Evolutionary conservation across 2,888 invertebrate species (phyloP), one percentile per base, ranked within the genome.

Genomic region (Neria commutata): DNA sequence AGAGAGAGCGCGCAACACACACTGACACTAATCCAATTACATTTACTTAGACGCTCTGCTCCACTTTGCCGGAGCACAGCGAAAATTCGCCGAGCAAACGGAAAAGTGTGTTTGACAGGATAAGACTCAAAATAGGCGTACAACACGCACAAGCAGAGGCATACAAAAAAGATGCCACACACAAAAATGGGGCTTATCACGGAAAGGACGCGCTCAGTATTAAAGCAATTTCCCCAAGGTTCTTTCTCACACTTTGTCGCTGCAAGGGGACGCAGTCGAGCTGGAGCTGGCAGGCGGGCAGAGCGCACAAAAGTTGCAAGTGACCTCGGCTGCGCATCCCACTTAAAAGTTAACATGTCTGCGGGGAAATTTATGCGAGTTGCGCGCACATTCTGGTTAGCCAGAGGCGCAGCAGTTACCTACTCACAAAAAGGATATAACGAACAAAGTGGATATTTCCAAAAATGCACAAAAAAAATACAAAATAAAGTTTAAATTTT

Each of bases 11-110:
- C 11, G 11, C 6, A 29, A 6, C 11, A 29, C 29, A 11, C 29
- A 29, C 11, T 29, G 53, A 45, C 42, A 40, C 45, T 53, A 45
- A 53, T 53, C 45, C 53, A 53, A 53, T 53, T 53, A 45, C 21
- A 26, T 40, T 40, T 40, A 10, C 17, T 40, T 40, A 11, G 14
- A 5, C 40, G n/a, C n/a, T 11, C n/a, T 40, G n/a, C n/a, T 14
- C 37, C 24, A 52, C 42, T 53, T 53, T 53, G 42, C 29, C 29
- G 6, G 11, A 11, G 6, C 29, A 11, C 6, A 29, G 29, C 6
- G 11, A 11, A 8, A 6, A 29, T 11, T 8, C 29, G 11, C 6
- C 29, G 11, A 29, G 6, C 6, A 6, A 29, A 8, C 6, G 29
- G 6, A 11, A 29, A 29, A 29, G 29, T 29, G 29, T 11, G 6